phyloP scores from a whole-genome alignment of 2,113 vertebrate genomes.

The Cettia cetti region DNA sequence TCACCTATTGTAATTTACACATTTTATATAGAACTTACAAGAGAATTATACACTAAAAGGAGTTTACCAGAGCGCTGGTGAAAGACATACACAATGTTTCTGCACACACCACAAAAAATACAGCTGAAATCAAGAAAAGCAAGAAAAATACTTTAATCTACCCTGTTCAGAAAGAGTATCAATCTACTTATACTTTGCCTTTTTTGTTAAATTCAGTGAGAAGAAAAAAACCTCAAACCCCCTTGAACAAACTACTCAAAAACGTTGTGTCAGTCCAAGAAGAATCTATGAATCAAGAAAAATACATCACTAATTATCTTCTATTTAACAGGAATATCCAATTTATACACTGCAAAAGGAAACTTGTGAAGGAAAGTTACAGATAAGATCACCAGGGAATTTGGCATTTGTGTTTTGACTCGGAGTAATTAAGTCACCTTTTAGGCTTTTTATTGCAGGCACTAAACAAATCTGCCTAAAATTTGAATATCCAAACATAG shows the following conservation, averaged over 20 bases:
- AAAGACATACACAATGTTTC: neutral
- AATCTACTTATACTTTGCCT: neutral
- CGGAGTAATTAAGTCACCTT: neutral
- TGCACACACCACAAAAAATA: neutral
- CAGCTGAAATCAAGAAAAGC: neutral
- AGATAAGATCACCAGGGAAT: neutral
- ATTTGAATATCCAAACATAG: neutral
- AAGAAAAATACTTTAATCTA: neutral
- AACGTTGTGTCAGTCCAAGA: neutral
- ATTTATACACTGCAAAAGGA: neutral
- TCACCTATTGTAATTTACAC: neutral
- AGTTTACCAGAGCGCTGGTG: neutral
- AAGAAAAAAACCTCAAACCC: neutral
- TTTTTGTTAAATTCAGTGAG: neutral
- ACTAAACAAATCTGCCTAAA: neutral
- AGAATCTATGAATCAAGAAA: neutral
- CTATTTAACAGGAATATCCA: neutral
- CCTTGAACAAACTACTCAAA: neutral
- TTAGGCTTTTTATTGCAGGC: neutral
- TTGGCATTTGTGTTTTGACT: neutral
- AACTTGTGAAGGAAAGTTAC: neutral
- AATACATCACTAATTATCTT: neutral
- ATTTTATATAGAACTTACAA: neutral
- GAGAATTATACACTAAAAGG: neutral
- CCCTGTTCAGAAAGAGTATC: neutral